Conservation (phyloP, 2,888 invertebrate genomes). For the Poecilobothrus nobilitatus region DNA sequence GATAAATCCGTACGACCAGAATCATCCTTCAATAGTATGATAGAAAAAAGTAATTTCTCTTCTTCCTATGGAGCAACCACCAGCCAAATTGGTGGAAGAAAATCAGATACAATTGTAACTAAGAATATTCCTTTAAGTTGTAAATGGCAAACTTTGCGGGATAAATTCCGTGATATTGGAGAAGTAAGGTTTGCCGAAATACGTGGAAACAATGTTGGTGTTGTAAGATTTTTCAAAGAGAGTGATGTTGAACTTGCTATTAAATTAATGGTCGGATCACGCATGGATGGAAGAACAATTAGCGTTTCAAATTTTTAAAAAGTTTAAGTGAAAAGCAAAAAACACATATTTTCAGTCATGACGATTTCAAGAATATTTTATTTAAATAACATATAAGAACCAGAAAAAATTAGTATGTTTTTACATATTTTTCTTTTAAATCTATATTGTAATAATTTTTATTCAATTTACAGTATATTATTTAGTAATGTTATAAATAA, state of each 20-base stretch:
- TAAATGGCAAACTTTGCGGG: constrained; percentile 87
- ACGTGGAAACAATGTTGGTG: constrained; percentile 77
- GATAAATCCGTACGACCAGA: constrained; percentile 15
- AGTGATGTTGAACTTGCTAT: constrained; percentile 89
- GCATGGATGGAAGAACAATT: constrained; percentile 82
- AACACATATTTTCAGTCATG: too few relatives aligned
- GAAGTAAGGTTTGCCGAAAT: constrained; percentile 93
- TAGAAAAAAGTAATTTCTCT: constrained; percentile 22
- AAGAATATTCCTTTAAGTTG: constrained; percentile 77
- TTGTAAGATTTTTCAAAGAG: constrained; percentile 78
- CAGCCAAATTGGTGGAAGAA: constrained; percentile 32
- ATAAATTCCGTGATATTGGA: constrained; percentile 86
- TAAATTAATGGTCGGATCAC: constrained; percentile 82
- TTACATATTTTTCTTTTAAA: not conserved
- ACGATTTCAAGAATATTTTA: too few relatives aligned
- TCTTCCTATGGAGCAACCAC: constrained; percentile 20
- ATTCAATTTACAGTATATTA: not conserved
- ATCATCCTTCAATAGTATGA: constrained; percentile 16
- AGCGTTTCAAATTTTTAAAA: constrained; percentile 71
- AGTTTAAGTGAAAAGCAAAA: not conserved
- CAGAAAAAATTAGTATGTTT: not conserved
- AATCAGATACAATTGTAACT: constrained; percentile 58
- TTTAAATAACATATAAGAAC: too few relatives aligned
- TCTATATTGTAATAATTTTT: not conserved
- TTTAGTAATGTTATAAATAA: too few relatives aligned